phyloP scores from a whole-genome alignment of 2,797 vertebrate genomes.

The Spondyliosoma cantharus region DNA sequence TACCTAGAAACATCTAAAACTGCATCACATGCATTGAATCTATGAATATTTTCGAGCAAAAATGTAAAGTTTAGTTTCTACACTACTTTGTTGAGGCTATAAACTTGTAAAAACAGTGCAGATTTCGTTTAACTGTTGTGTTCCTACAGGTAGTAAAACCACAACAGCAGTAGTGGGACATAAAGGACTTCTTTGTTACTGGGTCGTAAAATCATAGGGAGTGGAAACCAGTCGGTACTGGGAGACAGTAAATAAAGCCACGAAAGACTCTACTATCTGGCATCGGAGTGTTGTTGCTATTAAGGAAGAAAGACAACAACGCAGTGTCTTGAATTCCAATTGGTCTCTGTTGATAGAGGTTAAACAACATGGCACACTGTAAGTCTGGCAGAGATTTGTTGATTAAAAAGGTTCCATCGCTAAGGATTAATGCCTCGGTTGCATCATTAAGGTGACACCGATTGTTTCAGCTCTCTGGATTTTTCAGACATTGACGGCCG shows the following conservation, averaged over 20 bases:
- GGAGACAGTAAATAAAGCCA: constrained; percentile 69
- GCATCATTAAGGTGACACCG: constrained; percentile 69
- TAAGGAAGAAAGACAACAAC: constrained; percentile 56
- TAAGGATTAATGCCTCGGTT: constrained; percentile 58
- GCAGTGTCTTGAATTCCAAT: constrained; percentile 79
- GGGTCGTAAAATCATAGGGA: constrained; percentile 53
- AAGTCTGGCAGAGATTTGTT: constrained; percentile 71
- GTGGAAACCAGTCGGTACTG: constrained; percentile 57
- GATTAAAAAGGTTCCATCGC: constrained; percentile 60
- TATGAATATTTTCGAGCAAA: not conserved
- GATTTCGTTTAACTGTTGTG: not conserved
- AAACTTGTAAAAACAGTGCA: not conserved
- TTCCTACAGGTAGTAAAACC: constrained; percentile 56
- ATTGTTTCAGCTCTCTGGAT: constrained; percentile 69
- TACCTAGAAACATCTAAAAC: not conserved
- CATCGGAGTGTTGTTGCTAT: constrained; percentile 45
- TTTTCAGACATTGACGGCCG: constrained; percentile 68
- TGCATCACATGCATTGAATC: not conserved
- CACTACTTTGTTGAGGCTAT: not conserved
- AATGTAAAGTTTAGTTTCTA: not conserved
- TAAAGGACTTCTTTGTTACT: constrained; percentile 63
- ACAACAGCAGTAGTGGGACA: constrained; percentile 52
- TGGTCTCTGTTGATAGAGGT: constrained; percentile 62
- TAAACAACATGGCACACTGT: constrained; percentile 70
- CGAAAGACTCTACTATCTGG: constrained; percentile 65